Evolutionary conservation across 2,797 vertebrate genomes (phyloP).

Genomic region (Microhierax caerulescens): DNA sequence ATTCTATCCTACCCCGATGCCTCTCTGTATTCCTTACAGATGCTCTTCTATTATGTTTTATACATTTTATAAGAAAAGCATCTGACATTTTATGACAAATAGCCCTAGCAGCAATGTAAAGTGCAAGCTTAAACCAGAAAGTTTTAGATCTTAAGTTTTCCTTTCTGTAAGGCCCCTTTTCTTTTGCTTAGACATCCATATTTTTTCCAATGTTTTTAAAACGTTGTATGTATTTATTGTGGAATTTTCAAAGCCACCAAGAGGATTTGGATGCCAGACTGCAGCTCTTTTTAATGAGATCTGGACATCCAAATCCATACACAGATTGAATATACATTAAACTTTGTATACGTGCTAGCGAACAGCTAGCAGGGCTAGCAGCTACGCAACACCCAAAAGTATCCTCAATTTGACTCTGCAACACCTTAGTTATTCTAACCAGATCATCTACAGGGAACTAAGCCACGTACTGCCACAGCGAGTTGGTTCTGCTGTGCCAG

Average conservation of each 20-base stretch:
- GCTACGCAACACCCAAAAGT: background rate
- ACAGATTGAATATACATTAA: background rate
- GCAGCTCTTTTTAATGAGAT: background rate
- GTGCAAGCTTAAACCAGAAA: background rate
- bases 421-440: background rate
- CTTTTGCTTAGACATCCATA: background rate
- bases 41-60: background rate
- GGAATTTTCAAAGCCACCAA: conserved; percentile 38
- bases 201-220: background rate
- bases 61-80: background rate
- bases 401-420: background rate
- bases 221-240: background rate
- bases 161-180: background rate
- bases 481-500: background rate
- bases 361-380: background rate
- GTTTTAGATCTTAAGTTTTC: background rate
- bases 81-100: background rate
- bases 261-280: background rate
- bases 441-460: background rate
- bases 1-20: background rate
- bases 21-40: background rate
- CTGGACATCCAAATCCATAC: background rate
- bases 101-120: background rate
- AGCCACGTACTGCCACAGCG: background rate
- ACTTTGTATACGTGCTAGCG: background rate